Percentiles rank a stretch among this genome's conserved stretches.
Conservation (phyloP, 1,140 invertebrate genomes). For the Cydia splendana region DNA sequence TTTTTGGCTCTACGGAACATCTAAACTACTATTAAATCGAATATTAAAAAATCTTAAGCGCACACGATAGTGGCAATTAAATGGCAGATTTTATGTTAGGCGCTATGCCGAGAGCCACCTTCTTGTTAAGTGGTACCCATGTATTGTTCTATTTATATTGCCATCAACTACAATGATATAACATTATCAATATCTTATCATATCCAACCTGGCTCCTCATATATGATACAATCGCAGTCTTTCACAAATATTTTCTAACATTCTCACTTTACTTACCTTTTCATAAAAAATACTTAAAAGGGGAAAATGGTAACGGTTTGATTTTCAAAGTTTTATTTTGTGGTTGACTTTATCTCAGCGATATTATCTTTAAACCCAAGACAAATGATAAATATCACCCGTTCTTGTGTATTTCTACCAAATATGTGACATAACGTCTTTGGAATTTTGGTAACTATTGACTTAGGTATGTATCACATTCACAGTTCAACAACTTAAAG, state of each 20-base stretch:
- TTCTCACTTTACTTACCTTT: background rate
- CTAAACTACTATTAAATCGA: constrained; percentile 9
- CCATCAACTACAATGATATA: background rate
- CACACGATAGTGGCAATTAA: background rate
- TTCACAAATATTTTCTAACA: constrained; percentile 27
- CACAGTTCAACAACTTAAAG: constrained; percentile 23
- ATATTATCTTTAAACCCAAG: background rate
- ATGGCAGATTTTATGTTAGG: background rate
- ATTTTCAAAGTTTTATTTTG: background rate
- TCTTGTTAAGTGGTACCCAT: background rate
- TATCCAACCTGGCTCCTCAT: background rate
- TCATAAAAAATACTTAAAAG: background rate
- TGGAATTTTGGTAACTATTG: background rate
- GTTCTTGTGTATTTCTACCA: background rate
- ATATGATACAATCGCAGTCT: constrained; percentile 10
- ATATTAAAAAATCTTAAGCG: background rate
- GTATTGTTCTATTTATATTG: background rate
- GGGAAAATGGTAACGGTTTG: background rate
- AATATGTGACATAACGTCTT: background rate
- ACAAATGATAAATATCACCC: background rate
- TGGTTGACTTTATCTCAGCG: background rate
- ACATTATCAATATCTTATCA: background rate
- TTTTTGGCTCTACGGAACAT: constrained; percentile 7
- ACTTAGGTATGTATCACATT: background rate
- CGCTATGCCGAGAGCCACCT: too few species aligned